Evolutionary conservation across 2,113 vertebrate species (phyloP).

Genomic region (Lepisosteus osseus): DNA sequence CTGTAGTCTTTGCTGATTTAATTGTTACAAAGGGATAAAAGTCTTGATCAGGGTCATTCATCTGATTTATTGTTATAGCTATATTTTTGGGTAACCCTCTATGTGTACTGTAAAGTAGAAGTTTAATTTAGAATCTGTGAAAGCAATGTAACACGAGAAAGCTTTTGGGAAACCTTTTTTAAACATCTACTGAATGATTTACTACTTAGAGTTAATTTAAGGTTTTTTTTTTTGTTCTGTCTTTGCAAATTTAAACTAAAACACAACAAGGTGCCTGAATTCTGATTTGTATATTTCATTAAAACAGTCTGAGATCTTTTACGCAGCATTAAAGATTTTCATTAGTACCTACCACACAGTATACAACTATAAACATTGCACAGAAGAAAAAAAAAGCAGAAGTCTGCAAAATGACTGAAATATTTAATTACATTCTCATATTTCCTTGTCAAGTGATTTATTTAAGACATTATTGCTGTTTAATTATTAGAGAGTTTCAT

Average conservation of each 20-base stretch:
- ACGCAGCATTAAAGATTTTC: not conserved
- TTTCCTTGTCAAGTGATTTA: slow-evolving; percentile 63
- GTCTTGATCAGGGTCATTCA: slow-evolving; percentile 78
- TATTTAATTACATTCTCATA: slow-evolving; percentile 63
- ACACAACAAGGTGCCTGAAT: not conserved
- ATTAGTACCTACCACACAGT: not conserved
- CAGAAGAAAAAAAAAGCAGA: not conserved
- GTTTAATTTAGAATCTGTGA: too few relatives aligned
- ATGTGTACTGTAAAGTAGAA: too few relatives aligned
- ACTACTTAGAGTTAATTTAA: not conserved
- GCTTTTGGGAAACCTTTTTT: too few relatives aligned
- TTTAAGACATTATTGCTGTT: slow-evolving; percentile 71
- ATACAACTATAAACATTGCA: not conserved
- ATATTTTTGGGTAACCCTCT: slow-evolving; percentile 50
- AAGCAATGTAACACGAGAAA: too few relatives aligned
- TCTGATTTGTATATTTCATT: not conserved
- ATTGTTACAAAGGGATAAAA: slow-evolving; percentile 83
- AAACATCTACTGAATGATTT: too few relatives aligned
- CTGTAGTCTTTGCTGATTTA: slow-evolving; percentile 73
- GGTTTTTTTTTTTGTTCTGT: not conserved
- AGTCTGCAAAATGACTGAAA: slow-evolving; percentile 28
- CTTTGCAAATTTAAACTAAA: too few relatives aligned
- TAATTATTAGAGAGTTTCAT: slow-evolving; percentile 73
- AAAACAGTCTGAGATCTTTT: not conserved
- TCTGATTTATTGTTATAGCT: slow-evolving; percentile 81